Conservation (phyloP, 2,888 invertebrate species). For the Pinctada fucata region DNA sequence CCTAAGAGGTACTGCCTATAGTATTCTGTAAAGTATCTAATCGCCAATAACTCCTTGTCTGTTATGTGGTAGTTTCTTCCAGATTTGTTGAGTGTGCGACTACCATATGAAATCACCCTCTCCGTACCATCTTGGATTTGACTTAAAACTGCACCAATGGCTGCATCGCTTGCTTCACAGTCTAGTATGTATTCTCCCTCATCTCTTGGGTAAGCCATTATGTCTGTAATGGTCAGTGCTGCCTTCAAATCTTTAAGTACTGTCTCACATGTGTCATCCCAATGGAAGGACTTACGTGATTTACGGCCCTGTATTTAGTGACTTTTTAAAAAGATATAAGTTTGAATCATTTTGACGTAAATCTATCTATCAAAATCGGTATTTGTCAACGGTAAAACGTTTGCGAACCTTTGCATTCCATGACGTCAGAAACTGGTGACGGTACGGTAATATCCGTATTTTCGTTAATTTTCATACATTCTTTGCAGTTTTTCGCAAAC, state of each 20-base stretch:
- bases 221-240: neutral
- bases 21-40: slow-evolving; percentile 33
- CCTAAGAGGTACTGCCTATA: slow-evolving; percentile 41
- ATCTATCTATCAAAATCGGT: no score
- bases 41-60: slow-evolving; percentile 37
- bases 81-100: slow-evolving; percentile 27
- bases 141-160: neutral
- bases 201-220: slow-evolving; percentile 41
- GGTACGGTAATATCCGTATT: no score
- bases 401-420: no score
- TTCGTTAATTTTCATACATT: no score
- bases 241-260: slow-evolving; percentile 37
- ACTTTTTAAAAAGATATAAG: no score
- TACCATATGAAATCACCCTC: neutral
- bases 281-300: slow-evolving; percentile 12
- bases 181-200: slow-evolving; percentile 36
- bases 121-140: slow-evolving; percentile 24
- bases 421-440: no score
- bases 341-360: no score
- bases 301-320: no score
- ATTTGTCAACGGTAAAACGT: no score
- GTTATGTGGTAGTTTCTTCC: slow-evolving; percentile 43
- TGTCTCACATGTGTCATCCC: slow-evolving; percentile 28
- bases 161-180: slow-evolving; percentile 32
- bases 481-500: no score